phyloP scores from a whole-genome alignment of 2,797 vertebrate species.

The Otus scops region DNA sequence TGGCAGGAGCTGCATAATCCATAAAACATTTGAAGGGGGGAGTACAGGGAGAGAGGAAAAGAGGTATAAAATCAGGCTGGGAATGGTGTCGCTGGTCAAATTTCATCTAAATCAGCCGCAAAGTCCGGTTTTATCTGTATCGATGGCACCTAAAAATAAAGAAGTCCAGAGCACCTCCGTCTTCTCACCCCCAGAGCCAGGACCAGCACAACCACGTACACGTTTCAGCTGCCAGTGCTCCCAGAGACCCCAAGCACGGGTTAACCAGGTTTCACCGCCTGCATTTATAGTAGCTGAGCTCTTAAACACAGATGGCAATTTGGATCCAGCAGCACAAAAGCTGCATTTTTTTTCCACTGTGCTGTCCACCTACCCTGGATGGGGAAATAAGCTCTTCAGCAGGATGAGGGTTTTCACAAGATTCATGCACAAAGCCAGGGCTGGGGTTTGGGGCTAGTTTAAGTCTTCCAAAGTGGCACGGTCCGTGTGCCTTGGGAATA shows the following conservation, averaged over 20 bases:
- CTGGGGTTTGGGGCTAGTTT: background rate
- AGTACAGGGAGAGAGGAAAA: background rate
- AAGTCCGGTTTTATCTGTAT: background rate
- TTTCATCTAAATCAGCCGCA: background rate
- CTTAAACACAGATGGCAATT: background rate
- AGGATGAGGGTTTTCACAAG: background rate
- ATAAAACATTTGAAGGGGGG: slow-evolving; percentile 10
- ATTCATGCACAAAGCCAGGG: background rate
- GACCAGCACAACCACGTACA: background rate
- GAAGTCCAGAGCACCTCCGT: background rate
- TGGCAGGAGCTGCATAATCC: slow-evolving; percentile 24
- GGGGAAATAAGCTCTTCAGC: background rate
- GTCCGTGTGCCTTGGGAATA: background rate
- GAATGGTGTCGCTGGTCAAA: background rate
- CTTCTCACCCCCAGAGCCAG: background rate
- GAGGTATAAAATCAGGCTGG: background rate
- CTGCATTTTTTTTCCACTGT: background rate
- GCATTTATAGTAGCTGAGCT: background rate
- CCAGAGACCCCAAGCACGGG: background rate
- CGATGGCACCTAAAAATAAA: background rate
- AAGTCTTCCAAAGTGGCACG: fast-evolving
- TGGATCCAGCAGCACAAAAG: background rate
- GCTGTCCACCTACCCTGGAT: background rate
- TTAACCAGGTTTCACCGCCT: background rate
- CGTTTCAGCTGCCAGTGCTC: background rate